These are phyloP conservation scores for Plectrocnemia conspersa DNA, from an alignment of 1,140 invertebrate species.

Conservation along the genomic window DNA sequence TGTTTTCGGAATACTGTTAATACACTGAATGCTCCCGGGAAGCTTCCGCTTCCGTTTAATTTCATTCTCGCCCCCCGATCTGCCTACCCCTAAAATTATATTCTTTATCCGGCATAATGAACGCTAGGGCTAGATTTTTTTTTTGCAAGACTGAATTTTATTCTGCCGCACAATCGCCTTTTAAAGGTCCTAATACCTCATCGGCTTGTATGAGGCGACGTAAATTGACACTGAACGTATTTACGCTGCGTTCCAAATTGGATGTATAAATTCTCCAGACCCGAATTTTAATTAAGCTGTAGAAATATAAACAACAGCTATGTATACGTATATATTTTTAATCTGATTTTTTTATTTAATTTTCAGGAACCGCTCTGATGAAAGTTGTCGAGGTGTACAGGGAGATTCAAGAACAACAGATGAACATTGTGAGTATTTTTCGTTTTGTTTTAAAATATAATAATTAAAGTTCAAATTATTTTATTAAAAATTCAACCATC, in stretches of 20 bases:
- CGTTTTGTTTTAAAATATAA: constrained; percentile 12
- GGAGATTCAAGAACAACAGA: constrained; percentile 87
- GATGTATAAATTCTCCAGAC: not conserved
- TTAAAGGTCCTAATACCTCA: not conserved
- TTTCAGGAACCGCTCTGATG: constrained; percentile 82
- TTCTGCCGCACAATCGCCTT: constrained; percentile 5
- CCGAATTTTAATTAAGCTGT: not conserved
- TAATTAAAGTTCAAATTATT: too few relatives aligned
- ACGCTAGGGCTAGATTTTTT: not conserved
- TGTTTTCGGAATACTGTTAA: constrained; percentile 19
- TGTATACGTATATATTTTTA: constrained; percentile 1
- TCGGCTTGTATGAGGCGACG: constrained; percentile 3
- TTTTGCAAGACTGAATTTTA: not conserved
- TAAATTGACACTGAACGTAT: constrained; percentile 4
- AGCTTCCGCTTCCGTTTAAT: constrained; percentile 21
- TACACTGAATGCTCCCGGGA: constrained; percentile 18
- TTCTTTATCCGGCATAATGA: constrained; percentile 16
- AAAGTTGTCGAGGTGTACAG: constrained; percentile 88
- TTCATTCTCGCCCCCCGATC: too few relatives aligned
- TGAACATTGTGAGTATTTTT: constrained; percentile 81
- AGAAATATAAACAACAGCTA: not conserved
- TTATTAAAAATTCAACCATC: not conserved
- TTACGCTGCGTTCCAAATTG: not conserved
- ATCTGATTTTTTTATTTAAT: constrained; percentile 37
- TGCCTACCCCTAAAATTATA: constrained; percentile 19